Conservation (phyloP, 2,113 vertebrate species). For the Burhinus oedicnemus region DNA sequence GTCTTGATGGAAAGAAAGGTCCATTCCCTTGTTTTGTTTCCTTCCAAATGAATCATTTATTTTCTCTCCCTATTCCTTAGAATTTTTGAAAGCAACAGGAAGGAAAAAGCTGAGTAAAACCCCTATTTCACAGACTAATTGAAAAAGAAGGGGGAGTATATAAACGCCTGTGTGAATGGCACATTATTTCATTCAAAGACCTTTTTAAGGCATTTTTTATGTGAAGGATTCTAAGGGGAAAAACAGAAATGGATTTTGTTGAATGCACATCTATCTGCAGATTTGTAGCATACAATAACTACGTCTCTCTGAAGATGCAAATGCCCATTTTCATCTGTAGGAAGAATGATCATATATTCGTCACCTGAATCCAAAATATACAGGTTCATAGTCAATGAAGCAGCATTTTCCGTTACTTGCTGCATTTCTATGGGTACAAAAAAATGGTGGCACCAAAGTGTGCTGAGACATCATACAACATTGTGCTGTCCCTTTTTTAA, state of each 20-base stretch:
- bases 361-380: neutral
- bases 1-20: neutral
- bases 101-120: neutral
- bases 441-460: neutral
- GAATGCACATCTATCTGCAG: neutral
- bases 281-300: neutral
- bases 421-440: neutral
- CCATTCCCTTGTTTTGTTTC: neutral
- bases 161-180: neutral
- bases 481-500: slow-evolving; percentile 7
- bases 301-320: neutral
- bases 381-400: neutral
- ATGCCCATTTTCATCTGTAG: neutral
- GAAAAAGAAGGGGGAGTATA: neutral
- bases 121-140: neutral
- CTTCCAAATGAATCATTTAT: neutral
- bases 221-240: neutral
- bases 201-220: neutral
- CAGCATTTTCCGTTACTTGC: neutral
- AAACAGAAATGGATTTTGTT: neutral
- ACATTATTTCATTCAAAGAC: neutral
- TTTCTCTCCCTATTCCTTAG: neutral
- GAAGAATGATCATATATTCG: neutral
- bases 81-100: neutral
- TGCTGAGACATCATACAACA: neutral